Evolutionary conservation across 2,113 vertebrate species (phyloP).

Genomic region (Prochilodus magdalenae): DNA sequence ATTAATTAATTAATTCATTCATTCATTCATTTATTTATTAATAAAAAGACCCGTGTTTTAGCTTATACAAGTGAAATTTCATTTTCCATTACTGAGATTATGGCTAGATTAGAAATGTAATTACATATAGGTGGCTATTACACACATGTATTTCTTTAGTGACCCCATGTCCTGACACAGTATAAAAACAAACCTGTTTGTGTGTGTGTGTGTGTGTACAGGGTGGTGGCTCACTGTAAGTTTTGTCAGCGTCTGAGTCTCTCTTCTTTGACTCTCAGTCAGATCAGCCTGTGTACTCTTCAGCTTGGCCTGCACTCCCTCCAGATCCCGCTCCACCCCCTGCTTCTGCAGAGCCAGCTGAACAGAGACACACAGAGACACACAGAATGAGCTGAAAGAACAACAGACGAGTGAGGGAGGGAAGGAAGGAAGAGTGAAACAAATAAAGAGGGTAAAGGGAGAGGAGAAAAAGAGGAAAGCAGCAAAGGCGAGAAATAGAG

Average conservation of each 20-base stretch:
- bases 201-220: constrained; percentile 10
- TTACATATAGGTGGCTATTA: neutral
- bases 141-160: too few relatives aligned
- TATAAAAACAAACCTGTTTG: neutral
- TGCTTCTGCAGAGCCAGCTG: constrained; percentile 79
- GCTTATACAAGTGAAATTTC: too few relatives aligned
- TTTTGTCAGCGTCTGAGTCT: constrained; percentile 72
- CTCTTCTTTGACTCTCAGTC: constrained; percentile 73
- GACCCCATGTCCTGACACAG: too few relatives aligned
- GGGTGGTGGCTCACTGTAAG: constrained; percentile 67
- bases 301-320: constrained; percentile 70
- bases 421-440: neutral
- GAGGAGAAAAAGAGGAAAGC: neutral
- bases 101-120: neutral
- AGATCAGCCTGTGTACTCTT: constrained; percentile 76
- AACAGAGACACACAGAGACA: constrained; percentile 2
- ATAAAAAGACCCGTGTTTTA: too few relatives aligned
- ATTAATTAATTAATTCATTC: too few relatives aligned
- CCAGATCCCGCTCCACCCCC: constrained; percentile 72
- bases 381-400: constrained; percentile 2
- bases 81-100: too few relatives aligned
- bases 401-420: neutral
- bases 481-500: neutral
- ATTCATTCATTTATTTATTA: too few relatives aligned
- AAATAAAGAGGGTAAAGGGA: neutral